Evolutionary conservation across 2,888 invertebrate species (phyloP), one percentile per base, ranked within the genome.

Genomic region (Trichogramma evanescens): DNA sequence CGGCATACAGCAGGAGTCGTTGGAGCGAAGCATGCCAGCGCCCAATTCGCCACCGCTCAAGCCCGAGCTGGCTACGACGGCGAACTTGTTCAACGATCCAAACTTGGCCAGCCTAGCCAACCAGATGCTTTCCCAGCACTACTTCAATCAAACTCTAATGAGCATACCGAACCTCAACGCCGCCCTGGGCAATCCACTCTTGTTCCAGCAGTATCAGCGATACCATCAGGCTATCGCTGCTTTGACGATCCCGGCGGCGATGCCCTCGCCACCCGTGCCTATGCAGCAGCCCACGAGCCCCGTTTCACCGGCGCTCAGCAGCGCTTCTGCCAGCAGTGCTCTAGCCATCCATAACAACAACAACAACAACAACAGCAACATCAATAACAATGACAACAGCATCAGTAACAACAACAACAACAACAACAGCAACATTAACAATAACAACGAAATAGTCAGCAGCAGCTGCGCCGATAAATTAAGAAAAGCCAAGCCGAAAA

Each of bases 231-330:
- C 26, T 26, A 26, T 26, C 26, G 26, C 26, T 26, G 26, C 26
- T 26, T 26, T 26, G 3, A 26, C 26, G 26, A 26, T 45, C 3
- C 8, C 45, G 45, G 8, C 9, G 9, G 45, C 8, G 45, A 45
- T 8, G 45, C 8, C 83, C 0, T 74, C 76, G 10, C 85, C 83
- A 13, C 80, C 84, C 43, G 82, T 83, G 1, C 80, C 84, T 10
- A 78, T 83, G 10, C 70, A 70, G 13, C 71, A 68, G 8, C 65
- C 72, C 0, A 67, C 69, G 0, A 69, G 73, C 0, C 69, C 74
- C 0, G 66, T 74, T 0, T 74, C 71, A 76, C 83, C 67, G 60
- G 74, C 69, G 61, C 70, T 72, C 66, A 74, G 70, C 71, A 71
- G 71, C 67, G 78, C 70, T 65, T 79, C 80, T 58, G n/a, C 45